Percentiles rank a stretch among this genome's conserved stretches.
Conservation (phyloP, 2,888 invertebrate species). For the Harmothoe impar region DNA sequence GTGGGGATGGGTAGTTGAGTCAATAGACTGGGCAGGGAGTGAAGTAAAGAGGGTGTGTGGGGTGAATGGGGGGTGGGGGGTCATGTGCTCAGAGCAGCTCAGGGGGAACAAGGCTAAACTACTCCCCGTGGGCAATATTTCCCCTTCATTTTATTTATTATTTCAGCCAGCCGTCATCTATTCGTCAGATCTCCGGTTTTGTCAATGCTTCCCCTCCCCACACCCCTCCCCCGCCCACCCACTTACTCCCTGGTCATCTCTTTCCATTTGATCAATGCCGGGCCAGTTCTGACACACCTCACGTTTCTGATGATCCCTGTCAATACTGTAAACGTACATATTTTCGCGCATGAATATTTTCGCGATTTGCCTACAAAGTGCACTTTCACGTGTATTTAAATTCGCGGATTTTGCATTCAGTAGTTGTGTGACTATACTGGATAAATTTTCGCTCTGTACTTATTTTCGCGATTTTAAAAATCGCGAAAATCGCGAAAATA, state of each 20-base stretch:
- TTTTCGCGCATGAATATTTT: too few relatives aligned
- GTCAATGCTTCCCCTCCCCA: not conserved
- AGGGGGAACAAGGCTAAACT: not conserved
- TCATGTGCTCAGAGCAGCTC: not conserved
- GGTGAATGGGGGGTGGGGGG: not conserved
- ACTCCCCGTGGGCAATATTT: not conserved
- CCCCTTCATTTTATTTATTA: constrained; percentile 32
- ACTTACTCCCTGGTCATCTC: not conserved
- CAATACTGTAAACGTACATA: too few relatives aligned
- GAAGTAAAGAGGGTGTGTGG: not conserved
- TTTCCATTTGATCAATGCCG: not conserved
- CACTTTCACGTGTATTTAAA: too few relatives aligned
- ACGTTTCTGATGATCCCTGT: not conserved
- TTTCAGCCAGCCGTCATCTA: not conserved
- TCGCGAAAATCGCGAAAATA: too few relatives aligned
- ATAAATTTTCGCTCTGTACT: too few relatives aligned
- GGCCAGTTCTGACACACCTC: not conserved
- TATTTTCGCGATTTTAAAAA: too few relatives aligned
- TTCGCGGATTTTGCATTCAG: too few relatives aligned
- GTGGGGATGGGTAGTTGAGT: not conserved
- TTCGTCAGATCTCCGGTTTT: not conserved
- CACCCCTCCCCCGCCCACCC: constrained; percentile 6
- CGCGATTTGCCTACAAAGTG: too few relatives aligned
- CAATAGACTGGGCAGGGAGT: not conserved
- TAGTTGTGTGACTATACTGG: too few relatives aligned